Percentiles rank a stretch among this genome's conserved stretches.
phyloP scores from a whole-genome alignment of 2,888 invertebrate genomes.

The Drosophila nigricruria region DNA sequence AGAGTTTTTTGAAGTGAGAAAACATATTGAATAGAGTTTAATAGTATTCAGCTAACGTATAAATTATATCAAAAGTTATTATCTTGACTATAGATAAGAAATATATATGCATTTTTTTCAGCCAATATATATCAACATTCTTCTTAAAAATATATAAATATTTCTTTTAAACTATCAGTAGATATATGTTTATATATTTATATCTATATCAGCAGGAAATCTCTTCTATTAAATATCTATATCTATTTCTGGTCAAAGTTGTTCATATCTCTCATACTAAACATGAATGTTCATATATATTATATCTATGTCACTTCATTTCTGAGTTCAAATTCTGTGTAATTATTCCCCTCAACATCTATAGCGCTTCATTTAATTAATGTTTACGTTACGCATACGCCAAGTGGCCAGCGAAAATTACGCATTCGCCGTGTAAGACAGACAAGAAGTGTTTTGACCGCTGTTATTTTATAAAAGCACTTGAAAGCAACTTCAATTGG shows the following conservation, averaged over 20 bases:
- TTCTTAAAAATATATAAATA: neutral
- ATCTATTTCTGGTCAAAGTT: too few species aligned
- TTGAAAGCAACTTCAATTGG: conserved; percentile 27
- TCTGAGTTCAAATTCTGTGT: neutral
- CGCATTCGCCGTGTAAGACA: conserved; percentile 18
- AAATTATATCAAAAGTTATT: neutral
- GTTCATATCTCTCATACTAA: too few species aligned
- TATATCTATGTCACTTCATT: neutral
- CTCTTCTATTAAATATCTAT: neutral
- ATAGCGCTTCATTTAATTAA: neutral
- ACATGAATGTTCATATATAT: too few species aligned
- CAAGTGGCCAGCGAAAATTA: conserved; percentile 2
- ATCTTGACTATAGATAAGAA: neutral
- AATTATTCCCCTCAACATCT: neutral
- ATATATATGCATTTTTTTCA: too few species aligned
- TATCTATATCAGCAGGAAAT: neutral
- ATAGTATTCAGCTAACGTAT: too few species aligned
- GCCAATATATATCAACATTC: too few species aligned
- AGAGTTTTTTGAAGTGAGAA: too few species aligned
- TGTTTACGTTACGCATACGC: conserved; percentile 20
- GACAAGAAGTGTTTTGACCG: conserved; percentile 28
- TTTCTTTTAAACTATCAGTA: neutral
- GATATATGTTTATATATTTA: neutral
- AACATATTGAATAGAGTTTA: too few species aligned
- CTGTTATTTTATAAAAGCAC: conserved; percentile 59